These are phyloP conservation scores for Nematolebias whitei DNA, from an alignment of 2,113 vertebrate genomes.

Conservation along the genomic window DNA sequence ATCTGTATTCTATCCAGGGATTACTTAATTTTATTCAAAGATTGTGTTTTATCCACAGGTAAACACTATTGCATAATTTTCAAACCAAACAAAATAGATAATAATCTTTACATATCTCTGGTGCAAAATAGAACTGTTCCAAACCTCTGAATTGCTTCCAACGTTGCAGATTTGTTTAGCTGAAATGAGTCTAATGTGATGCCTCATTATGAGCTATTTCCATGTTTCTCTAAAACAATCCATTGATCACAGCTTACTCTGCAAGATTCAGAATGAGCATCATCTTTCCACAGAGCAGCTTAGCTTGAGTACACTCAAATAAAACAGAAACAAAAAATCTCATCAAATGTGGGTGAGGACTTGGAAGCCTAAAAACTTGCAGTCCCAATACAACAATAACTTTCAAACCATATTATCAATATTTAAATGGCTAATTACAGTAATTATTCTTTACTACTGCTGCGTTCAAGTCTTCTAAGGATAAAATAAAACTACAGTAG, in stretches of 20 bases:
- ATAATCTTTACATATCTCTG: not conserved
- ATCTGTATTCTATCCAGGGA: not conserved
- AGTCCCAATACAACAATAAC: not conserved
- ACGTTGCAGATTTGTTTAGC: not conserved
- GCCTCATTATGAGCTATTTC: not conserved
- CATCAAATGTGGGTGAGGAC: not conserved
- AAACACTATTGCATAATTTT: not conserved
- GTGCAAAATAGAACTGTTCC: not conserved
- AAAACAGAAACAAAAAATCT: not conserved
- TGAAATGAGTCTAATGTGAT: not conserved
- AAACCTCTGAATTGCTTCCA: not conserved
- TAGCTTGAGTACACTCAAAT: not conserved
- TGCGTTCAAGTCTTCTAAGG: no score
- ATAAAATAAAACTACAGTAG: no score
- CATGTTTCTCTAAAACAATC: not conserved
- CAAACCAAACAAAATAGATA: not conserved
- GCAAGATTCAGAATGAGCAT: not conserved
- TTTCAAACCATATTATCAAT: not conserved
- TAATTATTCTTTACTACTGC: no score
- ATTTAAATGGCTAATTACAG: no score
- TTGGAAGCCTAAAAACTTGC: not conserved
- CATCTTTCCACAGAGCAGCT: not conserved
- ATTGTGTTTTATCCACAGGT: slow-evolving; percentile 3
- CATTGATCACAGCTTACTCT: not conserved
- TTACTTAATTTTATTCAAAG: no score